Base-by-base conservation (phyloP, 2,797 vertebrate genomes). In the Cetoscarus ocellatus region DNA sequence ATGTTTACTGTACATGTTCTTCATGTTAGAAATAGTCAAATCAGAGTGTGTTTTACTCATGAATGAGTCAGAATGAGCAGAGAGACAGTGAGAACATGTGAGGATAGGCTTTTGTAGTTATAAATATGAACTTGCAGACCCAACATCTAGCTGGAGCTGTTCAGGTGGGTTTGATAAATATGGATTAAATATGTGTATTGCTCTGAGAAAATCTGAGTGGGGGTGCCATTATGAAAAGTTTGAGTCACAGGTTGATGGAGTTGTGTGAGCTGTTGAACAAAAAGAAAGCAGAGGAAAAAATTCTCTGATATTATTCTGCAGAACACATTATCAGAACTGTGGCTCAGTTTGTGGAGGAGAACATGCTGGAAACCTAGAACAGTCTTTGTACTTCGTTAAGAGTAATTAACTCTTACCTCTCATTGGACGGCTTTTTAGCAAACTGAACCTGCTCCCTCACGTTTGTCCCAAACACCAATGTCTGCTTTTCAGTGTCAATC, bases 401-500 rank as follows among this genome's bases (percentile, higher is more conserved):
- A 9, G 4, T 36, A 0, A 39, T 5, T 5, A 19, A 18, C 39
- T 49, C 51, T 60, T 35, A 88, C 86, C 84, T 82, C 60, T 79
- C 55, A 4, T 6, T 69, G 1, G 65, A 15, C 0, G 68, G 9
- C 44, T 67, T 79, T 43, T 78, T 78, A 14, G 83, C 80, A 76
- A 97, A 96, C 0, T 95, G 93, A 61, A 97, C 92, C 80, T 95
- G 93, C 77, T 95, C 95, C 75, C 92, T 94, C 10, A 93, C 89
- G 1, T 12, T 83, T 78, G 93, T 94, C 54, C 96, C 96, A 81
- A 97, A 86, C 62, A 96, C 61, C 6, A 97, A 85, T 51, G 95
- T 93, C 65, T 95, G 93, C 77, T 96, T 95, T 74, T 97, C 96
- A 81, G 94, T 93, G 75, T 97, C 96, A 84, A 97, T 96, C 44